Conservation (phyloP, 1,140 invertebrate species). For the Leptoteleia sp. region DNA sequence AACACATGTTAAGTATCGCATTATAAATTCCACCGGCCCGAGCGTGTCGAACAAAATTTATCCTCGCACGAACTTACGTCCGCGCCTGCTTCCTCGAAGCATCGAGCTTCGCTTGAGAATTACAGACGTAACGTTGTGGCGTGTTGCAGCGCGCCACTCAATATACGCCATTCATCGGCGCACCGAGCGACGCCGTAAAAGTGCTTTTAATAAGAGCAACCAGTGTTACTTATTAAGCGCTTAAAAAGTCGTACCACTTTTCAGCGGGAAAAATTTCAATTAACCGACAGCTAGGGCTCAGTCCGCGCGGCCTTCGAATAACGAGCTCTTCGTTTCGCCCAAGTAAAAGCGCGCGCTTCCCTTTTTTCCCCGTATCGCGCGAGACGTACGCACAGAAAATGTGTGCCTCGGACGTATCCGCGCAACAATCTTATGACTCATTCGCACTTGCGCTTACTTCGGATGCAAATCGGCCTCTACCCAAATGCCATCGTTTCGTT, state of each 20-base stretch:
- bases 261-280: conserved; percentile 29
- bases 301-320: conserved; percentile 33
- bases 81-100: conserved; percentile 57
- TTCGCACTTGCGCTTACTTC: conserved; percentile 23
- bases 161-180: conserved; percentile 56
- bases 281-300: conserved; percentile 33
- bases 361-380: too few species aligned
- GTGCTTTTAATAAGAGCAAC: conserved; percentile 42
- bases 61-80: conserved; percentile 59
- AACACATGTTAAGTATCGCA: conserved; percentile 26
- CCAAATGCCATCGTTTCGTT: conserved; percentile 3
- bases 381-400: too few species aligned
- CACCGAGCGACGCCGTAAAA: conserved; percentile 9
- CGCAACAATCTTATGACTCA: conserved; percentile 18
- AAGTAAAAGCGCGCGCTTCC: too few species aligned
- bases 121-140: conserved; percentile 50
- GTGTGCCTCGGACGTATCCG: too few species aligned
- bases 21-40: conserved; percentile 62
- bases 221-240: conserved; percentile 42
- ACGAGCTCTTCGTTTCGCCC: conserved; percentile 43
- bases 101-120: conserved; percentile 52
- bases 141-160: conserved; percentile 35
- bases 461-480: conserved; percentile 21
- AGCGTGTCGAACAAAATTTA: conserved; percentile 72
- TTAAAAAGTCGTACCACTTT: conserved; percentile 17